Conservation (phyloP, 2,113 vertebrate genomes). For the Girardinichthys multiradiatus region DNA sequence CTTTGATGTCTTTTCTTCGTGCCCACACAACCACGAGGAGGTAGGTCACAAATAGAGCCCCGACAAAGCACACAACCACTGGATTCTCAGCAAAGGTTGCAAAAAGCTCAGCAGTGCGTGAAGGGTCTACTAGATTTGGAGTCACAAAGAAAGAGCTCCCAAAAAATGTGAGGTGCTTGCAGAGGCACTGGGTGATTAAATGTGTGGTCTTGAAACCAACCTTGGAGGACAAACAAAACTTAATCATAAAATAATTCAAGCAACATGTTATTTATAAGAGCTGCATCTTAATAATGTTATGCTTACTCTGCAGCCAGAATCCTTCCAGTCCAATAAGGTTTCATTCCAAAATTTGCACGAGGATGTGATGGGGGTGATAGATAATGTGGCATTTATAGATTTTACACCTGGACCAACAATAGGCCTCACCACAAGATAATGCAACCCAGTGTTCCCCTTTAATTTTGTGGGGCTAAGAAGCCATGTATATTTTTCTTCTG, state of each 20-base stretch:
- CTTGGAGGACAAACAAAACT: slow-evolving; percentile 68
- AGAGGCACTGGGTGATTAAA: slow-evolving; percentile 86
- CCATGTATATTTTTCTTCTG: slow-evolving; percentile 87
- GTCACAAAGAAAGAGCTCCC: slow-evolving; percentile 90
- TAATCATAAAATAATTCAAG: not conserved
- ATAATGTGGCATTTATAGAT: slow-evolving; percentile 72
- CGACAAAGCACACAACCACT: slow-evolving; percentile 88
- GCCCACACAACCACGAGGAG: slow-evolving; percentile 87
- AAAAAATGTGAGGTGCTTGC: slow-evolving; percentile 91
- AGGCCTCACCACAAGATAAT: slow-evolving; percentile 84
- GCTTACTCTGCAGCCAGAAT: slow-evolving; percentile 86
- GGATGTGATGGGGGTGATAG: slow-evolving; percentile 82
- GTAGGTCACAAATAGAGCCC: slow-evolving; percentile 83
- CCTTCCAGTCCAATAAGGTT: slow-evolving; percentile 77
- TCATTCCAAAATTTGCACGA: slow-evolving; percentile 89
- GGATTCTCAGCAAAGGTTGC: slow-evolving; percentile 89
- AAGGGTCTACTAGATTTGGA: slow-evolving; percentile 85
- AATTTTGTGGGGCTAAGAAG: slow-evolving; percentile 81
- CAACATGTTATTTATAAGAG: not conserved
- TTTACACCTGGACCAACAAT: slow-evolving; percentile 76
- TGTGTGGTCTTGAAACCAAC: slow-evolving; percentile 83
- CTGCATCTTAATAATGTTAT: not conserved
- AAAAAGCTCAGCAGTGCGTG: slow-evolving; percentile 85
- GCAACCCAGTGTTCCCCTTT: slow-evolving; percentile 79
- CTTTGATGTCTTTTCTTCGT: slow-evolving; percentile 86